These are phyloP conservation scores for Lasioglossum zephyrum DNA, from an alignment of 2,888 invertebrate genomes.

Conservation along the genomic window DNA sequence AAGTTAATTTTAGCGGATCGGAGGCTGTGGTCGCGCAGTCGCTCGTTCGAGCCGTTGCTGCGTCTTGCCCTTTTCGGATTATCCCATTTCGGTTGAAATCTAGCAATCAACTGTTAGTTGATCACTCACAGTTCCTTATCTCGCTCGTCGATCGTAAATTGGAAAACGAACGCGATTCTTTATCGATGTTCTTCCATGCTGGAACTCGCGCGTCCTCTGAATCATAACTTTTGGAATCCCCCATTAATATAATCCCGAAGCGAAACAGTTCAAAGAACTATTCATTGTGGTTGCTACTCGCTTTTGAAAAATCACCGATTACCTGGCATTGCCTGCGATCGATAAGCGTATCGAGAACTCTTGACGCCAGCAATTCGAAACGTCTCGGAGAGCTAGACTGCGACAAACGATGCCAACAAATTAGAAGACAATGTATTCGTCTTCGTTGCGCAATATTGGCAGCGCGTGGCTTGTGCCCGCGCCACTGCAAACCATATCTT, in stretches of 20 bases:
- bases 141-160: not conserved
- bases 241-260: not conserved
- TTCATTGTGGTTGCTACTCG: not conserved
- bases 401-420: not conserved
- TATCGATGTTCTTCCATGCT: not conserved
- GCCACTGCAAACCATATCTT: not conserved
- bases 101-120: not conserved
- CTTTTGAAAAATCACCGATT: not conserved
- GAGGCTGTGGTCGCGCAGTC: not conserved
- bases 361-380: not conserved
- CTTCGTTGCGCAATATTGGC: not conserved
- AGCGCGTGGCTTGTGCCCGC: not conserved
- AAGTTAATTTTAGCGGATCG: slow-evolving; percentile 52
- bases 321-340: not conserved
- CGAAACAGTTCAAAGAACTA: not conserved
- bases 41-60: not conserved
- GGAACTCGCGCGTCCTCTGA: not conserved
- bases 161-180: not conserved
- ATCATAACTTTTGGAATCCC: not conserved
- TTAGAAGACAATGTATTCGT: not conserved
- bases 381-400: not conserved
- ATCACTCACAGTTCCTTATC: not conserved
- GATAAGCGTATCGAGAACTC: slow-evolving; percentile 2
- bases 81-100: not conserved
- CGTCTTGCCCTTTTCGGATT: not conserved